Conservation (phyloP, 1,140 invertebrate species). For the Zaprionus tsacasi region DNA sequence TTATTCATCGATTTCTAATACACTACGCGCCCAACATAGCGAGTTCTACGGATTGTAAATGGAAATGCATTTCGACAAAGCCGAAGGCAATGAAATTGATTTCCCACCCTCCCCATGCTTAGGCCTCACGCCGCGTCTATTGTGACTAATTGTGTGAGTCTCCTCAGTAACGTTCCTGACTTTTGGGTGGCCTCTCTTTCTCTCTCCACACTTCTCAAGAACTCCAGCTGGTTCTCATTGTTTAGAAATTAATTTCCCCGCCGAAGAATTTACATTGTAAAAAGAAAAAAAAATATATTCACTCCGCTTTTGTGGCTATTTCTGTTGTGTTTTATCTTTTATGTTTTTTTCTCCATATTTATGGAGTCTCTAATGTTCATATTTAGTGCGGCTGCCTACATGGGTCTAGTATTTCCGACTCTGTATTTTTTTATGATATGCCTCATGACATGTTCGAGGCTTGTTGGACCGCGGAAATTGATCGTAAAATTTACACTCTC, state of each 20-base stretch:
- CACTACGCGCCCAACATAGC: conserved; percentile 42
- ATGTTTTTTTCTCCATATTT: conserved; percentile 67
- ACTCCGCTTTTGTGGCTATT: conserved; percentile 25
- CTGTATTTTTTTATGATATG: conserved; percentile 12
- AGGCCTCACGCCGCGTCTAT: conserved; percentile 21
- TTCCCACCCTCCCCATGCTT: conserved; percentile 26
- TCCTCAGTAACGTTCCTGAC: not conserved
- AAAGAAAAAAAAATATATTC: not conserved
- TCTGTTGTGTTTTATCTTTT: conserved; percentile 71
- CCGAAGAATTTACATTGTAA: conserved; percentile 42
- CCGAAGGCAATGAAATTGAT: conserved; percentile 57
- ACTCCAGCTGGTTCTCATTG: conserved; percentile 73
- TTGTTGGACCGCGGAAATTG: conserved; percentile 69
- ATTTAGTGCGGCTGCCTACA: conserved; percentile 70
- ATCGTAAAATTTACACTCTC: conserved; percentile 65
- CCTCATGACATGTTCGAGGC: conserved; percentile 34
- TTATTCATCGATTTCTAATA: conserved; percentile 80
- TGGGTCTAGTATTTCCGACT: conserved; percentile 46
- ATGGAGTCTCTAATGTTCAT: conserved; percentile 76
- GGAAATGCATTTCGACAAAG: conserved; percentile 77
- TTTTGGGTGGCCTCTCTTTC: conserved; percentile 58
- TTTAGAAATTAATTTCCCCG: conserved; percentile 65
- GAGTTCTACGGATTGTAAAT: conserved; percentile 66
- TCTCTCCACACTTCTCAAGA: conserved; percentile 43
- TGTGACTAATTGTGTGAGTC: conserved; percentile 70